phyloP scores from a whole-genome alignment of 2,888 invertebrate species.

The Diarsia dahlii region DNA sequence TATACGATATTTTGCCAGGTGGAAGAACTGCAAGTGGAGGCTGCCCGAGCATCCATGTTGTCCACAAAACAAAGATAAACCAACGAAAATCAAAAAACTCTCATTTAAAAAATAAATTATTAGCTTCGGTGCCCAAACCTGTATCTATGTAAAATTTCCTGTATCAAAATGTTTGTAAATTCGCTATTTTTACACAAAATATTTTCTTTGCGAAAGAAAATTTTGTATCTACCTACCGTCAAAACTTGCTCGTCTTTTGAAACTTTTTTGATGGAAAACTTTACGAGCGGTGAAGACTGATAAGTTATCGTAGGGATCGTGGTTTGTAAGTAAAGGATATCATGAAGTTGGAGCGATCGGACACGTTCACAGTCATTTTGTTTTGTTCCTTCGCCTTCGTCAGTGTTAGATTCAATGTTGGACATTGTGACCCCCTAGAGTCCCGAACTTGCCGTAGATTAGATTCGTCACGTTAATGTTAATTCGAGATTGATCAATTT shows the following conservation, averaged over 20 bases:
- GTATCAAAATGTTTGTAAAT: slow-evolving; percentile 86
- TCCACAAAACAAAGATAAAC: slow-evolving; percentile 92
- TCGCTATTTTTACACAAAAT: slow-evolving; percentile 89
- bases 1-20: slow-evolving; percentile 96
- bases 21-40: slow-evolving; percentile 95
- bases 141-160: slow-evolving; percentile 87
- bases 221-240: slow-evolving; percentile 83
- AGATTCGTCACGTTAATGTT: slow-evolving; percentile 86
- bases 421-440: slow-evolving; percentile 84
- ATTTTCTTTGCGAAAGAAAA: slow-evolving; percentile 82
- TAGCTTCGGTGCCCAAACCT: slow-evolving; percentile 85
- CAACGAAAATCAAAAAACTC: slow-evolving; percentile 87
- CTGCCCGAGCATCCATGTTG: slow-evolving; percentile 93
- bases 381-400: slow-evolving; percentile 85
- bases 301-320: slow-evolving; percentile 86
- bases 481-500: slow-evolving; percentile 85
- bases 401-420: slow-evolving; percentile 88
- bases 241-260: slow-evolving; percentile 83
- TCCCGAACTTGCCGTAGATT: slow-evolving; percentile 85
- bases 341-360: slow-evolving; percentile 81
- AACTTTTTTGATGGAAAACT: slow-evolving; percentile 85
- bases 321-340: slow-evolving; percentile 84
- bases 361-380: slow-evolving; percentile 77
- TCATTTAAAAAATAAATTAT: slow-evolving; percentile 88
- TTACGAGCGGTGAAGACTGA: slow-evolving; percentile 90